phyloP scores from a whole-genome alignment of 2,113 vertebrate genomes.

The Aepyceros melampus region DNA sequence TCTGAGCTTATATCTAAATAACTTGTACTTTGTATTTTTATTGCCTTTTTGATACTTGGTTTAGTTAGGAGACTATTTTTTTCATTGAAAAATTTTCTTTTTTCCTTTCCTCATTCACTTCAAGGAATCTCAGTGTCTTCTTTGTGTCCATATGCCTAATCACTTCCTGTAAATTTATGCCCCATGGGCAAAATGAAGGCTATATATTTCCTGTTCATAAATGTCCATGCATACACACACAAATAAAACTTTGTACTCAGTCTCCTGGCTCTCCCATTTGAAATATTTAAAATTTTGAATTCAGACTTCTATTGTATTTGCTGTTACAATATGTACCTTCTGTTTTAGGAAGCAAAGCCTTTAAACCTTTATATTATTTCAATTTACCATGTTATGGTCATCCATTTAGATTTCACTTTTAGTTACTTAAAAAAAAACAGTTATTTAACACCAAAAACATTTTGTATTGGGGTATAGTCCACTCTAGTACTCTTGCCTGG shows the following conservation, averaged over 20 bases:
- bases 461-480: neutral
- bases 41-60: neutral
- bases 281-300: conserved; percentile 16
- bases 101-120: neutral
- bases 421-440: neutral
- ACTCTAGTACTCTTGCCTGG: no score
- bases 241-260: neutral
- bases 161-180: neutral
- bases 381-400: neutral
- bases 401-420: neutral
- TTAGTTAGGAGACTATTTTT: neutral
- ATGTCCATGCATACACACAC: neutral
- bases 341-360: neutral
- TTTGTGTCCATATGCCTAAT: neutral
- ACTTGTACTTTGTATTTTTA: neutral
- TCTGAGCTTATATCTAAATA: neutral
- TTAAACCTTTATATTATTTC: neutral
- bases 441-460: neutral
- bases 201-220: neutral
- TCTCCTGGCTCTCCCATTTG: neutral
- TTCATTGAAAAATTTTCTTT: neutral
- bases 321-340: neutral
- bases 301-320: neutral
- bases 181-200: neutral
- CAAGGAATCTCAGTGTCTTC: neutral